Conservation (phyloP, 1,140 invertebrate genomes). For the Drosophila sechellia region DNA sequence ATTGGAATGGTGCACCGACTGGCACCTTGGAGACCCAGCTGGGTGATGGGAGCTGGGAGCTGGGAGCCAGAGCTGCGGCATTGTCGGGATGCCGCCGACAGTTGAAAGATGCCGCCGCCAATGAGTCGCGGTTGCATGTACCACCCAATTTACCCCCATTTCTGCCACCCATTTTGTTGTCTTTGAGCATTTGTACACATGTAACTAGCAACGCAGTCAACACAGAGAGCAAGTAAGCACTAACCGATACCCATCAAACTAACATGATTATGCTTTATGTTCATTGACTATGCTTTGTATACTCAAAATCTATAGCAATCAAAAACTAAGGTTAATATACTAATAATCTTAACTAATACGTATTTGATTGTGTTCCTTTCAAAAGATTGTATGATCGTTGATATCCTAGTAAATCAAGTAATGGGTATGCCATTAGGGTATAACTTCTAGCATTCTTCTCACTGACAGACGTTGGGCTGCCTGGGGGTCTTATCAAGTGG, state of each 20-base stretch:
- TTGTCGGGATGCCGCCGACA: conserved; percentile 65
- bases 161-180: conserved; percentile 1
- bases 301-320: background rate
- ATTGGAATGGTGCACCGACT: conserved; percentile 3
- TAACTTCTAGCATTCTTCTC: conserved; percentile 27
- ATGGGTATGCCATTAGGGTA: background rate
- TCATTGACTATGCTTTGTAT: too few relatives aligned
- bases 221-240: background rate
- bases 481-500: conserved; percentile 54
- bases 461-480: conserved; percentile 22
- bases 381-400: too few relatives aligned
- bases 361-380: too few relatives aligned
- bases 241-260: background rate
- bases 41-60: conserved; percentile 8
- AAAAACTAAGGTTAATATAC: too few relatives aligned
- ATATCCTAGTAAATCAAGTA: background rate
- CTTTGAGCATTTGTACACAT: conserved; percentile 33
- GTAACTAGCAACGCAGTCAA: conserved; percentile 66
- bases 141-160: conserved; percentile 12
- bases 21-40: conserved; percentile 26
- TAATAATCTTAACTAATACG: too few relatives aligned
- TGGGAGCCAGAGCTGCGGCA: conserved; percentile 47
- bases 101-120: conserved; percentile 75
- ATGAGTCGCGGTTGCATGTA: conserved; percentile 31
- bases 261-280: too few relatives aligned